A percentile compares a stretch with the other conserved stretches of the same genome.
Conservation (phyloP, 2,797 vertebrate species). For the Chiloscyllium punctatum region DNA sequence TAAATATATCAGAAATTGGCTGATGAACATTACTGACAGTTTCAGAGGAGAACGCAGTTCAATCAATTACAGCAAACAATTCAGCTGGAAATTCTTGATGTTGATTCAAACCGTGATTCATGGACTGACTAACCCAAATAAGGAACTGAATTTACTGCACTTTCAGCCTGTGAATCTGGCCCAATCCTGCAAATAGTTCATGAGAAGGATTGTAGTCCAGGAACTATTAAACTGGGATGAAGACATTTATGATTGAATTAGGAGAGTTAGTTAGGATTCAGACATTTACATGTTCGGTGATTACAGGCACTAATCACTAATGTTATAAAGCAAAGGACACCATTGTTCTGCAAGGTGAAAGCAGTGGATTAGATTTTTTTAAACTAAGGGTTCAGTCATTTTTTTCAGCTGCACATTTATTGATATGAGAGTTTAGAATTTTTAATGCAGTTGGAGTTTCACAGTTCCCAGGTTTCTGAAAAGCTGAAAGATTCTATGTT, state of each 20-base stretch:
- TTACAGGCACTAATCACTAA: neutral
- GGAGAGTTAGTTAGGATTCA: neutral
- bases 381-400: neutral
- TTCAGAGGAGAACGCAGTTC: neutral
- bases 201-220: neutral
- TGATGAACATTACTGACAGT: neutral
- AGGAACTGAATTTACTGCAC: conserved; percentile 6
- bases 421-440: neutral
- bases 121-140: neutral
- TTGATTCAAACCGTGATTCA: conserved; percentile 6
- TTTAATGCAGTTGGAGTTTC: neutral
- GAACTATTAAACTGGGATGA: neutral
- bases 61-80: conserved; percentile 2
- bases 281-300: neutral
- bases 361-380: neutral
- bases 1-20: neutral
- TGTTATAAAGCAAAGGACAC: neutral
- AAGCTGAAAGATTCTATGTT: neutral
- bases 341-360: neutral
- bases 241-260: neutral
- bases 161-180: neutral
- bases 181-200: neutral
- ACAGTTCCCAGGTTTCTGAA: neutral
- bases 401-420: neutral
- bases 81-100: conserved; percentile 12